These are phyloP conservation scores for Ceratotherium simum DNA, from an alignment of 2,113 vertebrate genomes.

Conservation along the genomic window DNA sequence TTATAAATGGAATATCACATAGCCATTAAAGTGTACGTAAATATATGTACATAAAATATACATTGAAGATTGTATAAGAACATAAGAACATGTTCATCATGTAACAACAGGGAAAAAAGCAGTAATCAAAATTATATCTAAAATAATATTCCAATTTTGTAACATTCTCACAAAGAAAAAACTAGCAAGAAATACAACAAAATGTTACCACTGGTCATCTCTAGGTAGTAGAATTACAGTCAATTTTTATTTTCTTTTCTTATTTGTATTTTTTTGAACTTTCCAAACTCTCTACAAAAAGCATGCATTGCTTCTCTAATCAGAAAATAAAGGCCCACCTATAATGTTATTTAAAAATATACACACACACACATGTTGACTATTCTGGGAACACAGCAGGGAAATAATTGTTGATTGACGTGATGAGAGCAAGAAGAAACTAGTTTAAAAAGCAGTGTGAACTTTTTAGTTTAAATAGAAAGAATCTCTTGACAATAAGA, in stretches of 20 bases:
- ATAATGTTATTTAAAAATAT: neutral
- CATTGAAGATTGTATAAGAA: neutral
- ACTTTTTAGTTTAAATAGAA: constrained; percentile 9
- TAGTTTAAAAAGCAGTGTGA: neutral
- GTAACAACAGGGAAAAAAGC: neutral
- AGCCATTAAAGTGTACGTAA: neutral
- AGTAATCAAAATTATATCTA: neutral
- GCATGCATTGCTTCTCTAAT: neutral
- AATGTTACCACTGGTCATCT: neutral
- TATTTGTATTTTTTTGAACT: neutral
- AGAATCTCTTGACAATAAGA: neutral
- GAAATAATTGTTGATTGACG: neutral
- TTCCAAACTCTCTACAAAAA: constrained; percentile 27
- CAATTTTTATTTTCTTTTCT: constrained; percentile 9
- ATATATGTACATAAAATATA: too few relatives aligned
- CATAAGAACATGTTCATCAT: neutral
- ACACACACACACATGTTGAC: neutral
- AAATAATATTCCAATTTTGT: constrained; percentile 20
- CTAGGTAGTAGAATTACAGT: neutral
- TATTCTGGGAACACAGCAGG: neutral
- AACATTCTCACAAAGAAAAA: neutral
- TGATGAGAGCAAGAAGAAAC: constrained; percentile 34
- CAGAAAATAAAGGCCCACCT: constrained; percentile 8
- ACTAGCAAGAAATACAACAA: neutral
- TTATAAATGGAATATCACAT: neutral